Conservation (phyloP, 2,888 invertebrate genomes). For the Microdon myrmicae region DNA sequence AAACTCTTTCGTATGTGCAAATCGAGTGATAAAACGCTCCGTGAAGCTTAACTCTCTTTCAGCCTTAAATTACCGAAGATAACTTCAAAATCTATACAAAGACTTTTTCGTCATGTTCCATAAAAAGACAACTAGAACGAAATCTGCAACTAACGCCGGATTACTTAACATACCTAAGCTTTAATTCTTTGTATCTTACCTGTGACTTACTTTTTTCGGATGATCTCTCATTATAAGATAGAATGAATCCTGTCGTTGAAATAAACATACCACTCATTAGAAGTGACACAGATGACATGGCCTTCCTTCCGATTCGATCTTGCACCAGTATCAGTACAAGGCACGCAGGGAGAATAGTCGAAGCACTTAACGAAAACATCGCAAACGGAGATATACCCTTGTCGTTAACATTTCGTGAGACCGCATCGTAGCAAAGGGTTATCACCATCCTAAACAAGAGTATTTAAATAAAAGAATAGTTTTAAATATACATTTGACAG, state of each 20-base stretch:
- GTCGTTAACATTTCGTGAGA: slow-evolving; percentile 71
- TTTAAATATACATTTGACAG: too few relatives aligned
- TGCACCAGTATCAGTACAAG: slow-evolving; percentile 65
- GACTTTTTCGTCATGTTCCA: too few relatives aligned
- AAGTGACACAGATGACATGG: slow-evolving; percentile 70
- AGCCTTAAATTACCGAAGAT: too few relatives aligned
- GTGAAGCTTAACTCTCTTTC: too few relatives aligned
- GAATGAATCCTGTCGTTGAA: slow-evolving; percentile 67
- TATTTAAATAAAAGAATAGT: too few relatives aligned
- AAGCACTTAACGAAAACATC: slow-evolving; percentile 70
- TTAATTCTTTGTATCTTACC: too few relatives aligned
- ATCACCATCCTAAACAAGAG: slow-evolving; percentile 72
- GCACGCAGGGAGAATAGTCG: slow-evolving; percentile 71
- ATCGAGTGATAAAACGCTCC: too few relatives aligned
- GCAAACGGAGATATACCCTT: slow-evolving; percentile 70
- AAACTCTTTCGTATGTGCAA: too few relatives aligned
- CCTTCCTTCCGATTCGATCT: slow-evolving; percentile 68
- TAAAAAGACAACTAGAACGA: too few relatives aligned
- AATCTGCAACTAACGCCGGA: too few relatives aligned
- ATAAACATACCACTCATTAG: slow-evolving; percentile 70
- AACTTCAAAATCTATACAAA: too few relatives aligned
- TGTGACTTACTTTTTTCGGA: slow-evolving; percentile 17
- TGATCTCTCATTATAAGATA: slow-evolving; percentile 48
- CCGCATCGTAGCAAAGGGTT: slow-evolving; percentile 72
- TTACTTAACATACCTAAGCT: too few relatives aligned